Evolutionary conservation across 2,113 vertebrate genomes (phyloP), one percentile per base, ranked within the genome.

Genomic region (Phalacrocorax aristotelis): DNA sequence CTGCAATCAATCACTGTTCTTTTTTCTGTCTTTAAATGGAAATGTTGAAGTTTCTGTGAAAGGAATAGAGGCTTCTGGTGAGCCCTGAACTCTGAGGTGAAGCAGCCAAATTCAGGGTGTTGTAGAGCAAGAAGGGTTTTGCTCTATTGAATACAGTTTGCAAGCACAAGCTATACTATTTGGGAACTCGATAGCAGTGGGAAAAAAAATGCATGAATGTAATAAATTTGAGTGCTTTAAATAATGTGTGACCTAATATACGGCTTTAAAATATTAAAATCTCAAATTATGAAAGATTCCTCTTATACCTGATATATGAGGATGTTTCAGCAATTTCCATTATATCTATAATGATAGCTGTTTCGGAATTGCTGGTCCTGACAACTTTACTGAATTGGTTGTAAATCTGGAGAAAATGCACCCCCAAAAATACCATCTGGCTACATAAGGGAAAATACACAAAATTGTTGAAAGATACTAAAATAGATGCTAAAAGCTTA

Each of bases 261-360:
- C 42, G 25, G 64, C 68, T 79, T 62, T 94, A 84, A 97, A 93
- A 94, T 95, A 96, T 90, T 95, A 90, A 96, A 48, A 51, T 75
- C 55, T 66, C 30, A 70, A 72, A 93, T 96, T 55, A 77, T 58
- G 62, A 93, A 49, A 1, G 42, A 83, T 75, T 90, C 49, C 65
- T 87, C 46, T 83, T 55, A 10, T 5, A 92, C 13, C n/a, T 90
- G 72, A 75, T 54, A 2, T 25, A 51, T 2, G 21, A 72, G 80
- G 48, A 23, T 30, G 29, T 76, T 91, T 68, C 79, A 70, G 76
- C 81, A 89, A 74, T 68, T 89, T 46, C 77, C 64, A 70, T 66
- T 71, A 55, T 19, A 72, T 78, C 65, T 75, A 30, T 84, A 92
- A 21, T n/a, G 61, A 76, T 65, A 78, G 54, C 90, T 86, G 65